Conservation (phyloP, 2,888 invertebrate species). For the Graphium colonna region DNA sequence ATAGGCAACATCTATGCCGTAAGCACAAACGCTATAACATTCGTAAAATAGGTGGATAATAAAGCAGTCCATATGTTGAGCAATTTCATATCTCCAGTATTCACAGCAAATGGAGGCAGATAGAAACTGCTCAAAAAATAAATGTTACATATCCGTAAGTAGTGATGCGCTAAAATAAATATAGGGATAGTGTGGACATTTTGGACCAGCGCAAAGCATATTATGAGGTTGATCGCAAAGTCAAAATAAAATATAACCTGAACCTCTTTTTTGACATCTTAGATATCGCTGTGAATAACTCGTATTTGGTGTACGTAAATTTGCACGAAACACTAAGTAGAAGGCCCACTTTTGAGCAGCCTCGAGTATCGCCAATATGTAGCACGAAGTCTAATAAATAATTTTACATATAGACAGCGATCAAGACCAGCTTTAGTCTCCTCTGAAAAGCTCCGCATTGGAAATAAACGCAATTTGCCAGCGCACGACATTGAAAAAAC, state of each 20-base stretch:
- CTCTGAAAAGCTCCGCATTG: too few relatives aligned
- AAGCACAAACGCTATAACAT: conserved; percentile 23
- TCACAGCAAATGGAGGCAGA: conserved; percentile 24
- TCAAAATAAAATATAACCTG: conserved; percentile 29
- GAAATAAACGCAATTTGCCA: too few relatives aligned
- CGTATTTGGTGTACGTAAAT: conserved; percentile 23
- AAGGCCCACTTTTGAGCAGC: too few relatives aligned
- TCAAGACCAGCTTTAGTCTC: too few relatives aligned
- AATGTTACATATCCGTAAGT: too few relatives aligned
- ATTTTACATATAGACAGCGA: too few relatives aligned
- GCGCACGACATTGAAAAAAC: too few relatives aligned
- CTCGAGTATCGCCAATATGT: too few relatives aligned
- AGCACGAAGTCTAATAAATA: too few relatives aligned
- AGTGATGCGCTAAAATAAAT: conserved; percentile 20
- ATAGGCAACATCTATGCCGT: conserved; percentile 18
- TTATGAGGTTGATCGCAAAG: conserved; percentile 30
- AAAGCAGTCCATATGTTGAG: conserved; percentile 31
- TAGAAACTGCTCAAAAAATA: conserved; percentile 29
- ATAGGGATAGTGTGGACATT: conserved; percentile 12
- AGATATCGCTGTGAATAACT: too few relatives aligned
- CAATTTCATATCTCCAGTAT: conserved; percentile 29
- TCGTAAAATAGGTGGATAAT: conserved; percentile 29
- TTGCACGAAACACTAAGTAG: conserved; percentile 24
- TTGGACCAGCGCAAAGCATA: too few relatives aligned
- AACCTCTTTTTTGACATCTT: too few relatives aligned